Base-by-base conservation (phyloP, 2,888 invertebrate species). In the Nineta flava region DNA sequence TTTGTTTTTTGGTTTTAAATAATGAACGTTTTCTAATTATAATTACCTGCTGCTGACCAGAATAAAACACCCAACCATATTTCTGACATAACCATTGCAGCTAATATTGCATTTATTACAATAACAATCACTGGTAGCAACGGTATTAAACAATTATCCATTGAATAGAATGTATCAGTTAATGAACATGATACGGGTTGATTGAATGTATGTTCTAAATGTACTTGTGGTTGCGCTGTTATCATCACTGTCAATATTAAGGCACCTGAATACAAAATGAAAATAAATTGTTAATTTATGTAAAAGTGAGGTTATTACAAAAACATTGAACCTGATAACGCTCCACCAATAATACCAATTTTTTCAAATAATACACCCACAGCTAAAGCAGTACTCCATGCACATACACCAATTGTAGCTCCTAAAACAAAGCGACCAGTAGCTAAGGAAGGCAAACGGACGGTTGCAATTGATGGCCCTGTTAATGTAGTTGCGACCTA, bases 1-100 rank as follows among this genome's bases (percentile, higher is more conserved):
- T n/a, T n/a, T n/a, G n/a, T n/a, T n/a, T n/a, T n/a, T n/a, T n/a
- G n/a, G n/a, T n/a, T n/a, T n/a, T n/a, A n/a, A n/a, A n/a, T n/a
- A n/a, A n/a, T n/a, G n/a, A n/a, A n/a, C n/a, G n/a, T 26, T 26
- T 26, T 26, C 4, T 26, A 26, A 19, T 7, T 26, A 26, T 26
- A 16, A 21, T 40, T 65, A 78, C 79, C 79, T 59, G 77, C 76
- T 52, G 71, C 65, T 52, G 75, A 68, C 67, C 79, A 79, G 45
- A 79, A 68, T 6, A 75, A 63, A 43, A 77, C 69, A 19, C 77
- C 76, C 34, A 76, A 74, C 75, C 79, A 79, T 40, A 77, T 75
- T 56, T 74, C 74, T 4, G 72, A 60, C 15, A 79, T 61, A 43
- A 78, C 63, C 15, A 75, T 76, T 3, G 75, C 72, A 2, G 74